These are phyloP conservation scores for Premnoplex brunnescens DNA, from an alignment of 2,797 vertebrate species.

Conservation along the genomic window DNA sequence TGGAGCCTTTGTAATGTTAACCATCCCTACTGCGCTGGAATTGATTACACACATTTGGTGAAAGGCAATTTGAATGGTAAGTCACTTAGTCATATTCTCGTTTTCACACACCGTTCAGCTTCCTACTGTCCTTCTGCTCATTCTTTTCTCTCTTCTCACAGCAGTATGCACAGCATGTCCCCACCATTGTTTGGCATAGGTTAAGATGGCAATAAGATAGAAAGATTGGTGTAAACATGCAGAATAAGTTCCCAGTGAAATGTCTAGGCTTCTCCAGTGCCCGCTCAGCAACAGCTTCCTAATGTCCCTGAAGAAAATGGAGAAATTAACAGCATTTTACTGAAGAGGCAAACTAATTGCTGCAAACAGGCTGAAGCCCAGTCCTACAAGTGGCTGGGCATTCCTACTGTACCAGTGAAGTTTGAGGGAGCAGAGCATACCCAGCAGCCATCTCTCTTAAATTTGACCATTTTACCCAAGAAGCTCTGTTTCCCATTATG, in stretches of 20 bases:
- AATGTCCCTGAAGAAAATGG: not conserved
- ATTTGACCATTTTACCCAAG: not conserved
- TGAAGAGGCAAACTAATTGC: not conserved
- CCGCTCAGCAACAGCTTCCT: not conserved
- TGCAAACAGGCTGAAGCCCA: not conserved
- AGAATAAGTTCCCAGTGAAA: constrained; percentile 50
- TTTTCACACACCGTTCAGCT: constrained; percentile 72
- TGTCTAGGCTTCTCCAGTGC: not conserved
- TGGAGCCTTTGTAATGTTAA: constrained; percentile 74
- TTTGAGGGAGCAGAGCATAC: not conserved
- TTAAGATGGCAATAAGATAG: constrained; percentile 64
- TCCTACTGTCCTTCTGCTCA: constrained; percentile 67
- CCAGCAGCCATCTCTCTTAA: not conserved
- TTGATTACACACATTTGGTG: constrained; percentile 69
- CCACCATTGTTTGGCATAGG: constrained; percentile 40
- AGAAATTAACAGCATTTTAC: not conserved
- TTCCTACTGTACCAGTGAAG: not conserved
- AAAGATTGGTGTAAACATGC: constrained; percentile 45
- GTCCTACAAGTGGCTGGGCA: not conserved
- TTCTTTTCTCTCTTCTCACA: constrained; percentile 50
- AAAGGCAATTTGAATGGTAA: constrained; percentile 71
- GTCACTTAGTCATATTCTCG: constrained; percentile 69
- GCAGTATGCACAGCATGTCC: constrained; percentile 49
- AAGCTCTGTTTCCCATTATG: not conserved
- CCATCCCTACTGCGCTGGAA: constrained; percentile 68